Conservation (phyloP, 1,140 invertebrate species). For the Tribolium castaneum region DNA sequence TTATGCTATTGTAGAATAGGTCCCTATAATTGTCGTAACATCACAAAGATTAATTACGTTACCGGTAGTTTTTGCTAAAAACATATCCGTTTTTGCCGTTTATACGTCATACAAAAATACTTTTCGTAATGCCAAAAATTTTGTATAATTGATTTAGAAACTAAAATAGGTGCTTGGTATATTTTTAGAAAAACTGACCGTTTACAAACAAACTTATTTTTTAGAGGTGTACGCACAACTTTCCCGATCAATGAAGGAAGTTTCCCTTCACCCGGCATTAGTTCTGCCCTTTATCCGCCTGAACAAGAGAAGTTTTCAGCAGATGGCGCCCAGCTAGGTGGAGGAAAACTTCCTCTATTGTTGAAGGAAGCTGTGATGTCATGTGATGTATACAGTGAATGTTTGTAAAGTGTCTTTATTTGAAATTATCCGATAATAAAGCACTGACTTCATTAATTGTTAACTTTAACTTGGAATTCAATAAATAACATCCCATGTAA, state of each 20-base stretch:
- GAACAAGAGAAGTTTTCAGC: too few species aligned
- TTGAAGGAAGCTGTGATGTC: too few species aligned
- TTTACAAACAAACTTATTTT: constrained; percentile 35
- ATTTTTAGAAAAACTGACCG: constrained; percentile 34
- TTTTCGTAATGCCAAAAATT: not conserved
- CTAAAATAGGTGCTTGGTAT: constrained; percentile 1
- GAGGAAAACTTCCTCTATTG: too few species aligned
- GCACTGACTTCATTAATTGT: constrained; percentile 33
- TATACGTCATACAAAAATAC: constrained; percentile 35
- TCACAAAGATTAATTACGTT: constrained; percentile 50
- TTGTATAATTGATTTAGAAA: constrained; percentile 17
- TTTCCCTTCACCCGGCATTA: too few species aligned
- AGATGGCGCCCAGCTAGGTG: too few species aligned
- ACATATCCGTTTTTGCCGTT: constrained; percentile 1
- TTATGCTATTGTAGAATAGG: constrained; percentile 52
- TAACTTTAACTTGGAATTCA: constrained; percentile 11
- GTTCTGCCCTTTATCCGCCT: too few species aligned
- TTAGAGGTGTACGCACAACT: not conserved
- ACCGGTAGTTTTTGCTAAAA: constrained; percentile 31
- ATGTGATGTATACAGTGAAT: constrained; percentile 21
- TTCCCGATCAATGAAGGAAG: too few species aligned
- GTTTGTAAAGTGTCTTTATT: constrained; percentile 38
- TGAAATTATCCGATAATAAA: constrained; percentile 15
- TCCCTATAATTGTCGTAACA: constrained; percentile 54
- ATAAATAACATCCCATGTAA: constrained; percentile 18